Evolutionary conservation across 1,140 invertebrate genomes (phyloP).

Genomic region (Aphelinus atriplicis): DNA sequence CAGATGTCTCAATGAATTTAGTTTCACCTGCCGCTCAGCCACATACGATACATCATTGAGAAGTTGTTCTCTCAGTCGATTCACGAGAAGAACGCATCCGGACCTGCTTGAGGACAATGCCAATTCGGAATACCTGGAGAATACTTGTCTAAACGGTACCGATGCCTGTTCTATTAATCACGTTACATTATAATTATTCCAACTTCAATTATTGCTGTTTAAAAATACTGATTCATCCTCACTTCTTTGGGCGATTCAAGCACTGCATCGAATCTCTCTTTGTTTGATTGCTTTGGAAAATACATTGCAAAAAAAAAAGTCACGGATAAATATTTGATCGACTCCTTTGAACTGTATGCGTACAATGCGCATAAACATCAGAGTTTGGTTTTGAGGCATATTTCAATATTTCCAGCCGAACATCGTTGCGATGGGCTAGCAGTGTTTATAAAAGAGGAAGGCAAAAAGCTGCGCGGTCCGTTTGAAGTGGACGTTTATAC

Average conservation of each 20-base stretch:
- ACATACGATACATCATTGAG: conserved; percentile 80
- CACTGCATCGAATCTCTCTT: no score
- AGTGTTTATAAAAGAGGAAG: conserved; percentile 89
- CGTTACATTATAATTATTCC: conserved; percentile 13
- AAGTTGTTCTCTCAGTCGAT: conserved; percentile 82
- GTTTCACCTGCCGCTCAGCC: conserved; percentile 86
- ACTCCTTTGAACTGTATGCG: no score
- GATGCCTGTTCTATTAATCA: neutral
- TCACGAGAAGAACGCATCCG: conserved; percentile 85
- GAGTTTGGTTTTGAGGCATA: neutral
- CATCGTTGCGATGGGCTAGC: conserved; percentile 84
- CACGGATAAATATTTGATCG: no score
- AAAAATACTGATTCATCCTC: neutral
- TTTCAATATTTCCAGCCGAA: conserved; percentile 71
- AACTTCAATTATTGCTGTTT: conserved; percentile 10
- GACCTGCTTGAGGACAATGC: conserved; percentile 84
- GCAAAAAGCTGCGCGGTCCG: conserved; percentile 84
- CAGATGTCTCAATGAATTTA: conserved; percentile 87
- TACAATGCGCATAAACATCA: neutral
- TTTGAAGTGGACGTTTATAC: conserved; percentile 88
- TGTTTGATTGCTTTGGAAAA: neutral
- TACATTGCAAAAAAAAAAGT: neutral
- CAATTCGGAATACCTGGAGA: conserved; percentile 90
- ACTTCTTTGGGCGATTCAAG: no score
- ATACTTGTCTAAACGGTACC: conserved; percentile 86